Evolutionary conservation across 2,888 invertebrate genomes (phyloP), one percentile per base, ranked within the genome.

Genomic region (Phortica okadai): DNA sequence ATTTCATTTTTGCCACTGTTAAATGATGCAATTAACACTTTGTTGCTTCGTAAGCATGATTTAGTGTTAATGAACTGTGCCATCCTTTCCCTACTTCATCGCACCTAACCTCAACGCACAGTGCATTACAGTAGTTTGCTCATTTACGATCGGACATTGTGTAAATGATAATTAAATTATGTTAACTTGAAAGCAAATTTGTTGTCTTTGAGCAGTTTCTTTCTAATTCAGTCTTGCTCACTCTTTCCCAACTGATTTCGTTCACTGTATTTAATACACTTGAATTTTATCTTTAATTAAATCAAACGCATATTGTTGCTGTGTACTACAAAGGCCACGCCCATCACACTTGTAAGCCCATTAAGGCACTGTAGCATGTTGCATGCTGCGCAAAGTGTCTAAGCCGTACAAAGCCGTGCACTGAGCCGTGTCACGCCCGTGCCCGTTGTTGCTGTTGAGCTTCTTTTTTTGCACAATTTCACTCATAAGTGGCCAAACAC

Each of bases 1-100:
- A 14, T 54, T n/a, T 42, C 66, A 66, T 11, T 10, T 66, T 66
- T 66, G 41, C 66, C 33, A 66, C 66, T 41, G 42, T 66, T 66
- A 41, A 41, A 66, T 54, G 70, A 54, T 25, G 70, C 70, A 72
- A 72, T 72, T 72, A 72, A 33, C 25, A 72, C 70, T 54, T 72
- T 72, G 70, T 72, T 72, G 70, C 54, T 54, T 25, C 70, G 25
- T 72, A 72, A 72, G 70, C 70, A 54, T 72, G 70, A 72, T 72
- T 72, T 72, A 72, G 56, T 72, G 70, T 72, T 72, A 72, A 72
- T 72, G 70, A 72, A 72, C 25, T 45, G 50, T 14, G 2, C 50
- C 2, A 50, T 50, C 50, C 50, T 50, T 50, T 2, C 33, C 33
- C 41, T 33, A 10, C 25, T 33, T 10, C 14, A 33, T 10, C 7